Conservation (phyloP, 2,797 vertebrate genomes). For the Arremon brunneinucha region DNA sequence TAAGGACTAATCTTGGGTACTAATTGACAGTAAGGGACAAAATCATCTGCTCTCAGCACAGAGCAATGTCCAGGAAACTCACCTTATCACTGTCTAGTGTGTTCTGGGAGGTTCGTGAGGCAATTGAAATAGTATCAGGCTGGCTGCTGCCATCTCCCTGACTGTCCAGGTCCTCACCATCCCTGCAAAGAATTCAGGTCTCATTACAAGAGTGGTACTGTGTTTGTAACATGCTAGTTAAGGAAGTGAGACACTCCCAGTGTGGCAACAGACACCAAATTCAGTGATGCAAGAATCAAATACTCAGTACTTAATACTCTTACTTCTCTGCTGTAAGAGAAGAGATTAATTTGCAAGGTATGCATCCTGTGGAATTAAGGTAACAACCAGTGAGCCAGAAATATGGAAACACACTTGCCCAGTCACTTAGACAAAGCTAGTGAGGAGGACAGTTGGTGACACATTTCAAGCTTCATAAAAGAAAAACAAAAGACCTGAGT, state of each 20-base stretch:
- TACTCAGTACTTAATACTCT: neutral
- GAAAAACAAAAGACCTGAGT: neutral
- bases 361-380: neutral
- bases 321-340: neutral
- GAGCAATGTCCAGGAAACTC: neutral
- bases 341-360: neutral
- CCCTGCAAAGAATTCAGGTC: conserved; percentile 75
- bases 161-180: conserved; percentile 96
- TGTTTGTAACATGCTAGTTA: neutral
- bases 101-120: conserved; percentile 97
- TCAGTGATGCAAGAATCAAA: neutral
- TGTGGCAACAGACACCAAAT: neutral
- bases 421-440: neutral
- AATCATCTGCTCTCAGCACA: neutral
- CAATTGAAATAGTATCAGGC: conserved; percentile 96
- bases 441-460: neutral
- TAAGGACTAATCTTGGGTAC: neutral
- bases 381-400: neutral
- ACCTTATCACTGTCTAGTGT: conserved; percentile 99
- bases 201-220: neutral
- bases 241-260: neutral
- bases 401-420: neutral
- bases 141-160: conserved; percentile 98
- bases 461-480: neutral
- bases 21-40: neutral